Conservation (phyloP, 2,888 invertebrate species). For the Drosophila picticornis region DNA sequence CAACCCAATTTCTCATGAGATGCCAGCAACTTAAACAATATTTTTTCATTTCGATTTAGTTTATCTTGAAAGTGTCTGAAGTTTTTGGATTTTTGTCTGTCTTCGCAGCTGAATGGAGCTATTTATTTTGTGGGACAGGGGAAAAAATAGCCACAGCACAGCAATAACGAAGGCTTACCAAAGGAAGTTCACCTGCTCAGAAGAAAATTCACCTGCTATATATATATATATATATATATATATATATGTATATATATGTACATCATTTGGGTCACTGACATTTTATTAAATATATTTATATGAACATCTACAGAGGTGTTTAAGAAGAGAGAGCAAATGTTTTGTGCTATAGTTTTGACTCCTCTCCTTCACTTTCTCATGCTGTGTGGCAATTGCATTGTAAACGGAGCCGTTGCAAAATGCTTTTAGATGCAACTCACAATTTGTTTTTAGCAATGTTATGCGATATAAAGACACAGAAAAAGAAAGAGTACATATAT, state of each 20-base stretch:
- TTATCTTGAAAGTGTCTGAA: conserved; percentile 21
- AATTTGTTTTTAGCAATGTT: conserved; percentile 38
- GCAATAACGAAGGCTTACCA: neutral
- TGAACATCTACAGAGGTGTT: neutral
- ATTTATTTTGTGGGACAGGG: conserved; percentile 3
- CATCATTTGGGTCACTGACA: neutral
- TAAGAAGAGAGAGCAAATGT: neutral
- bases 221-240: too few species aligned
- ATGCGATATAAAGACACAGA: conserved; percentile 5
- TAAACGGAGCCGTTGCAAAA: conserved; percentile 25
- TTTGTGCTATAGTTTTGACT: conserved; percentile 18
- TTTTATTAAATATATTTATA: neutral
- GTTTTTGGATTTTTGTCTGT: conserved; percentile 28
- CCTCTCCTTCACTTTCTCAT: neutral
- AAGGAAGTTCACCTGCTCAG: neutral
- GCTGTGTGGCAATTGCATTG: conserved; percentile 40
- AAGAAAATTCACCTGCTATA: neutral
- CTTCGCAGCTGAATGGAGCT: conserved; percentile 6
- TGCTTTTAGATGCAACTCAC: conserved; percentile 44
- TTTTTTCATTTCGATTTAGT: neutral
- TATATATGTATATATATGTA: too few species aligned
- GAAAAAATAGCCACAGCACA: conserved; percentile 4
- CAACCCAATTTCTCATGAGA: neutral
- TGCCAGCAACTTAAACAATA: neutral
- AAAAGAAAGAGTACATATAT: neutral